Conservation (phyloP, 2,113 vertebrate species). For the Copsychus sechellarum region DNA sequence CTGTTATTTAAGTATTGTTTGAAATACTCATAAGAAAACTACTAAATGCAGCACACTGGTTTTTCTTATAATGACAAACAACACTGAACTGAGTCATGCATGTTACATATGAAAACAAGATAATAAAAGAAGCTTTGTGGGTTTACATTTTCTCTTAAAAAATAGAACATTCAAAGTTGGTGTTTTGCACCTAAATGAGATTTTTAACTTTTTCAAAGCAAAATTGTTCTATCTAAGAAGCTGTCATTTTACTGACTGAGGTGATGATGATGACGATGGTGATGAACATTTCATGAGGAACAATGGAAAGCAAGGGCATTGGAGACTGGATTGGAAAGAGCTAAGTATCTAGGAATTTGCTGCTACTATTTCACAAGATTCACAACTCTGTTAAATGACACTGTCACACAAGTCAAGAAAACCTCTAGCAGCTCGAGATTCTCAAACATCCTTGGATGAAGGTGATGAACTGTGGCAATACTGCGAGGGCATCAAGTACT, state of each 20-base stretch:
- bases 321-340: neutral
- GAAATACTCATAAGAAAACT: neutral
- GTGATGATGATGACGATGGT: neutral
- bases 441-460: neutral
- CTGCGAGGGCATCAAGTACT: accelerated
- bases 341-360: neutral
- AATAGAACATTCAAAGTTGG: neutral
- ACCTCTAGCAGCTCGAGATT: neutral
- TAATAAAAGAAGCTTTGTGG: neutral
- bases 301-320: neutral
- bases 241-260: neutral
- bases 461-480: accelerated
- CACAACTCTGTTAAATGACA: accelerated
- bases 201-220: neutral
- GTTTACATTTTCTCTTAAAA: neutral
- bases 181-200: neutral
- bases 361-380: neutral
- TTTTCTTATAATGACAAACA: neutral
- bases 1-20: neutral
- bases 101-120: neutral
- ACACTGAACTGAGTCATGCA: neutral
- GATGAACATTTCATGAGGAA: neutral
- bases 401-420: neutral
- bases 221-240: neutral
- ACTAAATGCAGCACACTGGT: neutral